phyloP scores from a whole-genome alignment of 2,888 invertebrate species.

The Kuschelorhynchus macadamiae region DNA sequence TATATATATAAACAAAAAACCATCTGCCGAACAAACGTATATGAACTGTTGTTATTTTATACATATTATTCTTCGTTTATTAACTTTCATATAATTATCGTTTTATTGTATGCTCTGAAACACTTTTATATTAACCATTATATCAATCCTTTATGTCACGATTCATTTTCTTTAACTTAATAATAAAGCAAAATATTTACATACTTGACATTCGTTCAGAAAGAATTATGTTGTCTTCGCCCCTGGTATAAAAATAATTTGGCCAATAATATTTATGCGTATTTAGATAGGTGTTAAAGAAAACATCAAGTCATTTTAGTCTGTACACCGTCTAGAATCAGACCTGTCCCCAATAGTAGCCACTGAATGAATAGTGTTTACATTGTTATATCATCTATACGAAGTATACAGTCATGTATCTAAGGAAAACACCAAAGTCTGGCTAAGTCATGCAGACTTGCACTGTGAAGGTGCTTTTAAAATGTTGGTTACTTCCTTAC shows the following conservation, averaged over 20 bases:
- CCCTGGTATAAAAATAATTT: conserved; percentile 29
- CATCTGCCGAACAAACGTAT: too few relatives aligned
- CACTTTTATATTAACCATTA: too few relatives aligned
- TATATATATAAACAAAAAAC: too few relatives aligned
- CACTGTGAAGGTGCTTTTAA: conserved; percentile 51
- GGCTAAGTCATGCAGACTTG: conserved; percentile 69
- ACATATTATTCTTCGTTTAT: too few relatives aligned
- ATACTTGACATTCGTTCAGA: too few relatives aligned
- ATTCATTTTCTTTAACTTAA: too few relatives aligned
- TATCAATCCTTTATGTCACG: too few relatives aligned
- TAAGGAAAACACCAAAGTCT: conserved; percentile 66
- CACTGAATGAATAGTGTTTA: conserved; percentile 67
- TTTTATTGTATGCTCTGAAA: too few relatives aligned
- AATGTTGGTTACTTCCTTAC: conserved; percentile 34
- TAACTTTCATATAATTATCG: too few relatives aligned
- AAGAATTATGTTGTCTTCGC: not conserved
- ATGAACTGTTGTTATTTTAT: too few relatives aligned
- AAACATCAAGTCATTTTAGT: conserved; percentile 63
- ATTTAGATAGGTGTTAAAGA: conserved; percentile 45
- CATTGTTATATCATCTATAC: conserved; percentile 65
- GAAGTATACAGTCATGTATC: conserved; percentile 65
- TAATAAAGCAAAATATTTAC: too few relatives aligned
- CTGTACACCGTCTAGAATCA: conserved; percentile 63
- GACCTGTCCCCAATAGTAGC: conserved; percentile 61
- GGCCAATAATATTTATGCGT: conserved; percentile 30